Evolutionary conservation across 2,113 vertebrate genomes (phyloP).

Genomic region (Sminthopsis crassicaudata): DNA sequence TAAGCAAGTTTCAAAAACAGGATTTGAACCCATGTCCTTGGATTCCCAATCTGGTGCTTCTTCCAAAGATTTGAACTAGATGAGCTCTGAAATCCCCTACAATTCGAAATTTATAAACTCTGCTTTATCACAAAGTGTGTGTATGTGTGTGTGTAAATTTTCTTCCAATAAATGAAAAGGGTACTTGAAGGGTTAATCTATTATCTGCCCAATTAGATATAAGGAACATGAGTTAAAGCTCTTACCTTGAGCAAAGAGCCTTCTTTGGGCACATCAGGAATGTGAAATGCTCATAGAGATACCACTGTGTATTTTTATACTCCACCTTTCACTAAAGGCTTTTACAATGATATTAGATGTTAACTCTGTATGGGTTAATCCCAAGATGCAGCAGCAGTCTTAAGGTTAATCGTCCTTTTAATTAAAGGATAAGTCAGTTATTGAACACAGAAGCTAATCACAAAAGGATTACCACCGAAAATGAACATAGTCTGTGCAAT

Average conservation of each 20-base stretch:
- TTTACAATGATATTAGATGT: conserved; percentile 87
- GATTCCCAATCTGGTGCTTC: background rate
- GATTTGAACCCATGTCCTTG: background rate
- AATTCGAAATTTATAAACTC: background rate
- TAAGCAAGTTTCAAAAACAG: background rate
- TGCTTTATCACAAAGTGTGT: conserved; percentile 32
- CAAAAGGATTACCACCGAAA: conserved; percentile 96
- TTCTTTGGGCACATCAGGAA: conserved; percentile 66
- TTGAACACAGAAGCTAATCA: conserved; percentile 96
- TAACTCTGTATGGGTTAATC: conserved; percentile 89
- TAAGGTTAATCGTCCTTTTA: conserved; percentile 99
- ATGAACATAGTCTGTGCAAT: conserved; percentile 97
- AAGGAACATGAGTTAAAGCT: conserved; percentile 67
- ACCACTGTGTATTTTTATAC: conserved; percentile 77
- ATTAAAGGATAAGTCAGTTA: conserved; percentile 97
- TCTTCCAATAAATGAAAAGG: conserved; percentile 56
- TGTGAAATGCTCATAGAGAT: conserved; percentile 64
- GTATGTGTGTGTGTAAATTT: background rate
- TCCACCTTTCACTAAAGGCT: conserved; percentile 81
- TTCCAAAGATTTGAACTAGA: background rate
- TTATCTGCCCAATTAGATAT: conserved; percentile 38
- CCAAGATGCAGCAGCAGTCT: conserved; percentile 88
- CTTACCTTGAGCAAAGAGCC: conserved; percentile 51
- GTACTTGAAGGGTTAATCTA: conserved; percentile 60
- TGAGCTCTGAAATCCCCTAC: background rate